Evolutionary conservation across 2,888 invertebrate species (phyloP), one percentile per base, ranked within the genome.

Genomic region (Melinopterus prodromus): DNA sequence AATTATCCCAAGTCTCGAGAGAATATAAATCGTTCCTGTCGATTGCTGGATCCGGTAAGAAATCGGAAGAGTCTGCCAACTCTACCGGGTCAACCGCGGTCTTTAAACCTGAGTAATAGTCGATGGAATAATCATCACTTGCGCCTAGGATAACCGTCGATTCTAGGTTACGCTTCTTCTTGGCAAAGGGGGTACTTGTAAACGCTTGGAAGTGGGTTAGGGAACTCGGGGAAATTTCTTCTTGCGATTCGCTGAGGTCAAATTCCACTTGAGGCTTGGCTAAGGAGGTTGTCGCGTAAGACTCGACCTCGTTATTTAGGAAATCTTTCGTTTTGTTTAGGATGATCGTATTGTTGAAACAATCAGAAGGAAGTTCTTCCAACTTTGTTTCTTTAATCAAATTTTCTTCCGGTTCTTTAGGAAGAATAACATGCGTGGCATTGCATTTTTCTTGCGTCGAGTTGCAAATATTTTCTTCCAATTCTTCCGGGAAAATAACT

Each of bases 121-220:
- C 92, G 69, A 91, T 86, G 0, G 91, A 89, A 83, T 90, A 91
- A 84, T 92, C 92, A 82, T 92, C 92, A 83, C 92, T 92, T 0
- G 92, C 91, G 1, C 92, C 92, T 70, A 92, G 84, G 12, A 92
- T 91, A 6, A 92, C 92, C n/a, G 91, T 91, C 80, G 91, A 90
- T 85, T 91, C 80, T 90, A 78, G 69, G 6, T 79, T 75, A 38
- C 79, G 77, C 53, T 77, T 72, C 26, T 77, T 77, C 16, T 79
- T 80, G 3, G 77, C 74, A 53, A 78, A 79, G 6, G 87, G 86
- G 14, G 86, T 87, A 74, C 86, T 86, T 1, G 86, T 83, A 78
- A 86, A 87, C 6, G 85, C 80, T 38, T 83, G 84, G 5, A 85
- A 84, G 80, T 88, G 87, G 6, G 87, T 87, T 71, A 88, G 83